These are phyloP conservation scores for Drosophila anomelani DNA, from an alignment of 2,888 invertebrate genomes.

Conservation along the genomic window DNA sequence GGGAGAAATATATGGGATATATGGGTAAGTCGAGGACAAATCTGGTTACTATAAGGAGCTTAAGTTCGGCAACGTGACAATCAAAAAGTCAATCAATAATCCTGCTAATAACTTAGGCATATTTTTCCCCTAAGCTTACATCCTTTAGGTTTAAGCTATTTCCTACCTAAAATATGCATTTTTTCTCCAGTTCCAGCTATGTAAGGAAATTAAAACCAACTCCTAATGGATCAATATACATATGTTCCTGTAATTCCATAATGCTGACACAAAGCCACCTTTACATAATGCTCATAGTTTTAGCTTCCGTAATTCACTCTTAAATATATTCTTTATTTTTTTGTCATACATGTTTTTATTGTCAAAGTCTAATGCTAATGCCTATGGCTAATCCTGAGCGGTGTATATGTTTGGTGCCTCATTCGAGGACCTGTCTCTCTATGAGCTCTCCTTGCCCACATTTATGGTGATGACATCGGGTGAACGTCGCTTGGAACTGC, in stretches of 20 bases:
- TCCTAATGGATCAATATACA: not conserved
- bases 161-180: not conserved
- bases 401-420: conserved; percentile 30
- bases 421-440: conserved; percentile 18
- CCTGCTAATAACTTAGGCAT: not conserved
- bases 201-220: not conserved
- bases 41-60: not conserved
- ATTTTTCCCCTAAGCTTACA: not conserved
- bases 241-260: conserved; percentile 58
- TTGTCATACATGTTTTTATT: conserved; percentile 21
- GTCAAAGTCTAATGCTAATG: conserved; percentile 23
- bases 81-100: not conserved
- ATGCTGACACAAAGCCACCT: conserved; percentile 54
- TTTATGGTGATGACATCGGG: conserved; percentile 82
- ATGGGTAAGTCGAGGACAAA: not conserved
- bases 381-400: conserved; percentile 72
- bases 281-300: not conserved
- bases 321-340: conserved; percentile 49
- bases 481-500: conserved; percentile 24
- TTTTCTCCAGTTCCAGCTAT: not conserved
- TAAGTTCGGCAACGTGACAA: not conserved
- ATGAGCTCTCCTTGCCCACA: conserved; percentile 77
- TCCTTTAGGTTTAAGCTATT: not conserved
- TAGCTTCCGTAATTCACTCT: conserved; percentile 47
- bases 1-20: conserved; percentile 16